Evolutionary conservation across 2,113 vertebrate species (phyloP).

Genomic region (Crocuta crocuta): DNA sequence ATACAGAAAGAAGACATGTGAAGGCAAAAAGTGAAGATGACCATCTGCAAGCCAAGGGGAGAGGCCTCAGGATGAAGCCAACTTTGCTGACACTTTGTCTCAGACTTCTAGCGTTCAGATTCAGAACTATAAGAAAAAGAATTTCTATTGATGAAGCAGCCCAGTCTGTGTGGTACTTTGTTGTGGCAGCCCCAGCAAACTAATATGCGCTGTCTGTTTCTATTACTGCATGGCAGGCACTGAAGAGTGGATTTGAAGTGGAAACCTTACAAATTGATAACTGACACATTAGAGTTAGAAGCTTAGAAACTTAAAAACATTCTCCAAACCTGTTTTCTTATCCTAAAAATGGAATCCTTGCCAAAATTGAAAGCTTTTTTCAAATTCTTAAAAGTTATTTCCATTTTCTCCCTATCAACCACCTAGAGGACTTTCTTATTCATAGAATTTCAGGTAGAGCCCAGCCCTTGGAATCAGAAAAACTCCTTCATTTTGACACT

Average conservation of each 20-base stretch:
- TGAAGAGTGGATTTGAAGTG: not conserved
- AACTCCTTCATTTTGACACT: not conserved
- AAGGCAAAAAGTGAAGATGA: not conserved
- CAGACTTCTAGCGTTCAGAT: not conserved
- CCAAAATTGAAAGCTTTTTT: not conserved
- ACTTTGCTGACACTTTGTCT: not conserved
- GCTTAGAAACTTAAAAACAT: not conserved
- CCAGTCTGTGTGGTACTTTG: not conserved
- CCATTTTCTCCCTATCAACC: not conserved
- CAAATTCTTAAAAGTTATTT: not conserved
- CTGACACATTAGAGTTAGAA: not conserved
- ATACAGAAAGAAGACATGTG: not conserved
- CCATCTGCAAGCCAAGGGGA: not conserved
- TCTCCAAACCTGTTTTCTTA: not conserved
- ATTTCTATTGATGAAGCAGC: not conserved
- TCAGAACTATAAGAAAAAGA: not conserved
- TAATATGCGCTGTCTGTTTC: not conserved
- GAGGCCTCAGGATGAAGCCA: not conserved
- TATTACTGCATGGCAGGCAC: not conserved
- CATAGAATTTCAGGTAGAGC: not conserved
- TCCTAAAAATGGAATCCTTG: not conserved
- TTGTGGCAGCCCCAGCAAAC: not conserved
- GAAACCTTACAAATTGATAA: not conserved
- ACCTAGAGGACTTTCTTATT: not conserved
- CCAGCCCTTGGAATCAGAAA: not conserved